Base-by-base conservation (phyloP, 2,113 vertebrate genomes). In the Actenoides lindsayi region DNA sequence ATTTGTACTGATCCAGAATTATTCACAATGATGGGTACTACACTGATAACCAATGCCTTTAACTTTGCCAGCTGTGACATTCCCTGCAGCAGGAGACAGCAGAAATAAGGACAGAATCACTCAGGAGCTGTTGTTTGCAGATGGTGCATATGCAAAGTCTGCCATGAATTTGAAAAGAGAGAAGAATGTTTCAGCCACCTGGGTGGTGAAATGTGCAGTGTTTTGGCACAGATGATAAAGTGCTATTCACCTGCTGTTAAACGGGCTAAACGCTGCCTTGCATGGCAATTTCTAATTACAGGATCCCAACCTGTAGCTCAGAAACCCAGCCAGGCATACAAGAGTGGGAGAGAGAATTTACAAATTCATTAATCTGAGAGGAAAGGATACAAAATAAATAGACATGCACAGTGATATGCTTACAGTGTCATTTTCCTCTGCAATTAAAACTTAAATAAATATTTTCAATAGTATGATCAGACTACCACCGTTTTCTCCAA, bases 101-200 rank as follows among this genome's bases (percentile, higher is more conserved):
- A 68, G 87, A 18, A 64, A 37, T 20, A 28, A 16, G 65, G 67
- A 24, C 14, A 48, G 56, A 75, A 44, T 71, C 69, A 13, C 30
- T 37, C 9, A 8, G 51, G 60, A 71, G 63, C 75, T 25, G n/a
- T 28, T n/a, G 74, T 56, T 50, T 39, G 74, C 71, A 80, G 54
- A 75, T 33, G 57, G 14, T 48, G 81, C 67, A 48, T 85, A 76
- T 67, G 77, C 74, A 78, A 64, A 60, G 33, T 4, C 74, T 87
- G 78, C 56, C 33, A 25, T 44, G 81, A 93, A 91, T 94, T 56
- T 79, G 87, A 94, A 94, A 95, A 89, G 68, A 27, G 64, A 75
- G 89, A 31, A 88, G 88, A 31, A 25, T 3, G 17, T 76, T 68
- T 68, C 57, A 83, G 16, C 13, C 69, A 33, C 10, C 15, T 1